Evolutionary conservation across 2,797 vertebrate genomes (phyloP).

Genomic region (Scarus forsteni): DNA sequence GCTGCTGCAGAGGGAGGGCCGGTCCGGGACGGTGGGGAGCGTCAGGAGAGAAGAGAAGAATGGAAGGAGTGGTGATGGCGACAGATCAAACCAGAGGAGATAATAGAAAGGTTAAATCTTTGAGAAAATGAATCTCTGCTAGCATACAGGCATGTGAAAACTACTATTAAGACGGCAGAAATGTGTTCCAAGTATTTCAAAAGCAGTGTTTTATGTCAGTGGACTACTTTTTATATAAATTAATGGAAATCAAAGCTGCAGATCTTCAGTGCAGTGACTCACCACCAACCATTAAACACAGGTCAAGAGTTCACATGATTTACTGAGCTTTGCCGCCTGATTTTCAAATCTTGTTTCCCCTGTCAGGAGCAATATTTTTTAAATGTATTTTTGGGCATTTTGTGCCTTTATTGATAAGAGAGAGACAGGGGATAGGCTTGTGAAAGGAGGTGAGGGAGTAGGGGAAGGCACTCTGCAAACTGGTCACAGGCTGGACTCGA

Average conservation of each 20-base stretch:
- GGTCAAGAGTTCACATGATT: slow-evolving; percentile 13
- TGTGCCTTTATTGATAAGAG: too few relatives aligned
- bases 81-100: slow-evolving; percentile 33
- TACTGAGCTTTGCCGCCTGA: not conserved
- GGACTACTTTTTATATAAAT: slow-evolving; percentile 32
- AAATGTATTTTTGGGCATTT: too few relatives aligned
- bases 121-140: slow-evolving; percentile 43
- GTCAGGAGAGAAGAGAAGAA: slow-evolving; percentile 25
- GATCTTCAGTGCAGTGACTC: slow-evolving; percentile 13
- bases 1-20: slow-evolving; percentile 25
- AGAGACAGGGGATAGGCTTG: too few relatives aligned
- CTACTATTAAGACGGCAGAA: slow-evolving; percentile 28
- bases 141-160: slow-evolving; percentile 32
- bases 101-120: slow-evolving; percentile 54
- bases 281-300: slow-evolving; percentile 17
- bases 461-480: too few relatives aligned
- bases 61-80: slow-evolving; percentile 8
- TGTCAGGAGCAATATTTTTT: too few relatives aligned
- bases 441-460: too few relatives aligned
- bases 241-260: slow-evolving; percentile 14
- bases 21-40: slow-evolving; percentile 4
- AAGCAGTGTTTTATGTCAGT: slow-evolving; percentile 40
- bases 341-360: too few relatives aligned
- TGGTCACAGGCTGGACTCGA: too few relatives aligned
- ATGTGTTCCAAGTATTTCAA: slow-evolving; percentile 41